Evolutionary conservation across 2,797 vertebrate genomes (phyloP), one percentile per base, ranked within the genome.

Genomic region (Syndactyla subalaris): DNA sequence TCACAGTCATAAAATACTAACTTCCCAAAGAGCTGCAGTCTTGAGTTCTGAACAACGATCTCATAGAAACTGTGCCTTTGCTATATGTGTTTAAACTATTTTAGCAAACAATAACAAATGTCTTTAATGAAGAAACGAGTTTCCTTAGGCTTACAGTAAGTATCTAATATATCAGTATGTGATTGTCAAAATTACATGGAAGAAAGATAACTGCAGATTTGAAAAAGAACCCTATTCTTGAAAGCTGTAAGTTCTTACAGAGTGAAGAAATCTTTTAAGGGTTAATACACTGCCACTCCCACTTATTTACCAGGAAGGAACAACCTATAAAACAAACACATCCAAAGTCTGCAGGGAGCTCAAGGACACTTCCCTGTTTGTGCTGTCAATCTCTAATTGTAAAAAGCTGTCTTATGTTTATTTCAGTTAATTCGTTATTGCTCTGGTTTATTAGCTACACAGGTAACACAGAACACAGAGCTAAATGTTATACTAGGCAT

Each of bases 251-350:
- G 29, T 74, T 81, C 39, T 86, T n/a, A 66, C 0, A 5, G 65
- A 78, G n/a, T 1, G 8, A 93, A 82, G 63, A 75, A 62, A 85
- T 34, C 43, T 88, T 94, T 61, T 65, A 85, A 39, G 43, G 59
- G 30, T 75, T 93, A 89, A 85, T 49, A 91, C 7, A 27, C 23
- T 57, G 80, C 66, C 58, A 83, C 38, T 57, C 20, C 29, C 54
- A 71, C 19, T 79, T 74, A 52, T 39, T 88, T 91, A 81, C 70
- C 77, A 93, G 46, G 38, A 88, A 92, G 39, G 30, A 93, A 63
- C 48, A 74, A 86, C n/a, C 73, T 88, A 88, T 66, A 90, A 92
- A 90, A 82, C 34, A 92, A 82, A 88, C 67, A 86, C 32, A 91
- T 70, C 65, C 61, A 65, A 83, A 77, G 68, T 84, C 82, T 63